Evolutionary conservation across 2,888 invertebrate genomes (phyloP).

Genomic region (Caenorhabditis sinica): DNA sequence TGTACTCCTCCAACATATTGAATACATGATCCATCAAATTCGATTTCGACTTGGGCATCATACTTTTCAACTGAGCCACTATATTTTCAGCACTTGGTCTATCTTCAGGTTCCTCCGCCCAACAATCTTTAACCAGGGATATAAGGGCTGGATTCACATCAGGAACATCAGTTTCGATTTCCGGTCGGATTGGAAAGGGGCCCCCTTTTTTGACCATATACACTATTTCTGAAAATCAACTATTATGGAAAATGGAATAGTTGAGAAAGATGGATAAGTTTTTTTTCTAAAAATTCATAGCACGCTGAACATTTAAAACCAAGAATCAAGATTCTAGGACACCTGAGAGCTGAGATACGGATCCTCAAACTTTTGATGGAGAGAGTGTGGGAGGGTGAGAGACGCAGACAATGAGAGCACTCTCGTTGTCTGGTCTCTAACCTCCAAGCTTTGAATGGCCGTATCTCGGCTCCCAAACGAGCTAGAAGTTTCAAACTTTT

Average conservation of each 20-base stretch:
- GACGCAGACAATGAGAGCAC: no score
- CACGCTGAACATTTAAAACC: neutral
- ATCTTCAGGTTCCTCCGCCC: slow-evolving; percentile 76
- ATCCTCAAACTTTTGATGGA: neutral
- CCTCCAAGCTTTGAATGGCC: neutral
- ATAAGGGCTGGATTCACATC: slow-evolving; percentile 71
- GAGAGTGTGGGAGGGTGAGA: no score
- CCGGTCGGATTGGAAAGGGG: slow-evolving; percentile 70
- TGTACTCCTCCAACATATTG: slow-evolving; percentile 80
- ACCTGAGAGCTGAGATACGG: neutral
- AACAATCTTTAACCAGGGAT: slow-evolving; percentile 77
- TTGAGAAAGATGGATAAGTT: no score
- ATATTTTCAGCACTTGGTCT: slow-evolving; percentile 71
- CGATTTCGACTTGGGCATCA: slow-evolving; percentile 63
- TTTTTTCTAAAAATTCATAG: no score
- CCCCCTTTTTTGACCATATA: slow-evolving; percentile 78
- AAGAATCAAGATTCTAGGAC: neutral
- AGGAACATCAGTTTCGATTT: slow-evolving; percentile 57
- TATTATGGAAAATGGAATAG: neutral
- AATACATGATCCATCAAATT: slow-evolving; percentile 82
- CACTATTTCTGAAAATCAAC: slow-evolving; percentile 34
- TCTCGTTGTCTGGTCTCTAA: neutral
- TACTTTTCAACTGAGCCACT: slow-evolving; percentile 48
- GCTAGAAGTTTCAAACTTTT: neutral
- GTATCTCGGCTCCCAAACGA: neutral